These are phyloP conservation scores for Elaphurus davidianus DNA, from an alignment of 2,113 vertebrate genomes.

Conservation along the genomic window DNA sequence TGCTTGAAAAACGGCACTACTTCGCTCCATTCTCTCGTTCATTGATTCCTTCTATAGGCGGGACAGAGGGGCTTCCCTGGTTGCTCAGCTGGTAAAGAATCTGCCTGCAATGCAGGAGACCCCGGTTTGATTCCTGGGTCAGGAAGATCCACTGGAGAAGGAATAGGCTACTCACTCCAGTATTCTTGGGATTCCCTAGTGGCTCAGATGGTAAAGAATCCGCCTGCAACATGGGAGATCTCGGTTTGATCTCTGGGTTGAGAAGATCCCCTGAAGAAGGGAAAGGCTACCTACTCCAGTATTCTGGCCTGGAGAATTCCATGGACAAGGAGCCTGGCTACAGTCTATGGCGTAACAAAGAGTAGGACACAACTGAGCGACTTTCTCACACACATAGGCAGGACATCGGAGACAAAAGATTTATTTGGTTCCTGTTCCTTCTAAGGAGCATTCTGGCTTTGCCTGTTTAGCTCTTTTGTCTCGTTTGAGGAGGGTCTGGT, in stretches of 20 bases:
- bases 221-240: rapidly evolving
- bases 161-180: not conserved
- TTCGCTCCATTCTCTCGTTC: not conserved
- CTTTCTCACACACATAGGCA: not conserved
- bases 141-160: not conserved
- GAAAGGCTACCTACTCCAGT: not conserved
- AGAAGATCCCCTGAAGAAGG: not conserved
- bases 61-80: not conserved
- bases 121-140: not conserved
- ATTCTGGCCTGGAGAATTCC: not conserved
- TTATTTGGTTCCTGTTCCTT: not conserved
- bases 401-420: not conserved
- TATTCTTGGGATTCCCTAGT: not conserved
- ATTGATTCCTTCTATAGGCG: not conserved
- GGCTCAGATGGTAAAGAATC: not conserved
- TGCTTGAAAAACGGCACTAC: not conserved
- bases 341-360: not conserved
- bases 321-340: not conserved
- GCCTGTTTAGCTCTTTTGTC: not conserved
- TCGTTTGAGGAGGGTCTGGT: not conserved
- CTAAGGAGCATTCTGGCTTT: not conserved
- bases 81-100: not conserved
- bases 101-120: not conserved
- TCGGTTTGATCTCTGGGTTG: not conserved
- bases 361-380: not conserved